phyloP scores from a whole-genome alignment of 1,140 invertebrate genomes.

The Bombus breviceps region DNA sequence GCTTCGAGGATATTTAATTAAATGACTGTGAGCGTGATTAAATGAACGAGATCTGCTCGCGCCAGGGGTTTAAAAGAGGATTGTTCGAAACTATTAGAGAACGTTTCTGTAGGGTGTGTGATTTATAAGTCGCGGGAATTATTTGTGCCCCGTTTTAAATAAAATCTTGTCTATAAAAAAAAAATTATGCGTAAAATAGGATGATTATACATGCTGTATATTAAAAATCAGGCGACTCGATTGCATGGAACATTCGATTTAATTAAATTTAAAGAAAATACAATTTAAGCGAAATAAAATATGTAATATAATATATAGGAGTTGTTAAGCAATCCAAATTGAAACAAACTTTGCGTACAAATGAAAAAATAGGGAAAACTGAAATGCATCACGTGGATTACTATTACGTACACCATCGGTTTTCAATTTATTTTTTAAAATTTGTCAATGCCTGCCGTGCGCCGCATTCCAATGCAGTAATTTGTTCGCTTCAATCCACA shows the following conservation, averaged over 20 bases:
- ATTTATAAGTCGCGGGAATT: neutral
- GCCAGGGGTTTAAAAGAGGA: no score
- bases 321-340: neutral
- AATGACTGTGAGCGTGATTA: neutral
- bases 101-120: neutral
- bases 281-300: neutral
- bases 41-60: neutral
- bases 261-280: neutral
- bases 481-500: no score
- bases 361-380: no score
- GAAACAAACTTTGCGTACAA: neutral
- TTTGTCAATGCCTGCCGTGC: no score
- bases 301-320: neutral
- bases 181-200: neutral
- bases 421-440: no score
- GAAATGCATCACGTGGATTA: no score
- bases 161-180: no score
- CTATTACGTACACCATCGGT: no score
- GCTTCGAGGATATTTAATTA: conserved; percentile 29
- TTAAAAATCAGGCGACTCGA: neutral
- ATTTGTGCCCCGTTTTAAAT: neutral
- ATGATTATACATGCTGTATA: neutral
- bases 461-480: no score
- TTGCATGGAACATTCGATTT: neutral
- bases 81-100: neutral